phyloP scores from a whole-genome alignment of 2,888 invertebrate genomes.

The Drosophila hawaiiensis region DNA sequence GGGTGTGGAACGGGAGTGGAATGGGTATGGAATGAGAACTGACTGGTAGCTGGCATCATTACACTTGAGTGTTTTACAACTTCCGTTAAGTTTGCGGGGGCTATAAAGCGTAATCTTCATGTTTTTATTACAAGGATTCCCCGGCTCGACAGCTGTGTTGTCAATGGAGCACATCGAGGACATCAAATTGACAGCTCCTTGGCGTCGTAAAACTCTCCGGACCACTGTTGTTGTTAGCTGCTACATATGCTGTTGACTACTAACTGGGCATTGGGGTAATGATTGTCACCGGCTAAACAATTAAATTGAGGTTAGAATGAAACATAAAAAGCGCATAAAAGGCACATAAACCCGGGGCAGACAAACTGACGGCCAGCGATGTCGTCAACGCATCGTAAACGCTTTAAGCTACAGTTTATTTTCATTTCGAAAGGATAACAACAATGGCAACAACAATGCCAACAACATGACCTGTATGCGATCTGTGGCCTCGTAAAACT shows the following conservation, averaged over 20 bases:
- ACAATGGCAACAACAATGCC: conserved; percentile 33
- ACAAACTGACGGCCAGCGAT: conserved; percentile 41
- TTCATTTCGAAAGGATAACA: conserved; percentile 76
- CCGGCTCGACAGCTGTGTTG: conserved; percentile 55
- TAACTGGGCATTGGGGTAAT: conserved; percentile 77
- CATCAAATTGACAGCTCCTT: conserved; percentile 82
- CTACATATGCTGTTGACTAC: conserved; percentile 46
- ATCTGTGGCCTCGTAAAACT: conserved; percentile 80
- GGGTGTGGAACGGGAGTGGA: neutral
- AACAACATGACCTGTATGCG: conserved; percentile 63
- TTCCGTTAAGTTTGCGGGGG: conserved; percentile 76
- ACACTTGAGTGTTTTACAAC: conserved; percentile 84
- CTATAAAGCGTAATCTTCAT: conserved; percentile 80
- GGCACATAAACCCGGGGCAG: conserved; percentile 79
- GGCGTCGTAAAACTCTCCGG: conserved; percentile 67
- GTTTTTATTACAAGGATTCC: conserved; percentile 70
- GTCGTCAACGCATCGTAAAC: conserved; percentile 82
- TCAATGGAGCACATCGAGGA: conserved; percentile 70
- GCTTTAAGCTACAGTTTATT: conserved; percentile 83
- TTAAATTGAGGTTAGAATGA: conserved; percentile 85
- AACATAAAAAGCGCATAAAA: conserved; percentile 85
- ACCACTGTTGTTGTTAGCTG: conserved; percentile 50
- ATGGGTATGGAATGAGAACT: neutral
- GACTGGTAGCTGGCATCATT: conserved; percentile 66
- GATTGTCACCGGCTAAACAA: conserved; percentile 86